phyloP scores from a whole-genome alignment of 2,888 invertebrate genomes.

The Torymus aiolomorphi region DNA sequence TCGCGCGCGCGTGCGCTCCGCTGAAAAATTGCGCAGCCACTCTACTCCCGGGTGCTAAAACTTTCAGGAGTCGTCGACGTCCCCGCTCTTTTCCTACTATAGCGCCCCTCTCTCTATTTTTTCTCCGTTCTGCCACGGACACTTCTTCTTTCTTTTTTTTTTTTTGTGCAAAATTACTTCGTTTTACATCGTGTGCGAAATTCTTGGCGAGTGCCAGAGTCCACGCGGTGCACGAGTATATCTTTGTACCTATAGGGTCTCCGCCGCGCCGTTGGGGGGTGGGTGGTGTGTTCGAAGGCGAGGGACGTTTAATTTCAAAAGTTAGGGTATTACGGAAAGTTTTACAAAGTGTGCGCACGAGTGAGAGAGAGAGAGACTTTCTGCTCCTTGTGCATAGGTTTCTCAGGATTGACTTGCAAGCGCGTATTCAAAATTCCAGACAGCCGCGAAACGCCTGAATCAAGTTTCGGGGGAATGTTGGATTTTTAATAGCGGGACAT shows the following conservation, averaged over 20 bases:
- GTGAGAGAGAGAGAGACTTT: no score
- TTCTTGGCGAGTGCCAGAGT: neutral
- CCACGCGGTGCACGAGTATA: no score
- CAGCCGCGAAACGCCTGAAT: no score
- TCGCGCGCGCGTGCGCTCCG: neutral
- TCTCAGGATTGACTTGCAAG: neutral
- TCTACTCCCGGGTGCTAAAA: conserved; percentile 4
- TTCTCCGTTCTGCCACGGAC: neutral
- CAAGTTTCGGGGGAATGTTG: no score
- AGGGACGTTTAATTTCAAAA: conserved; percentile 38
- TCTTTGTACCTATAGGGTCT: neutral
- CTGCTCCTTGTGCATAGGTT: conserved; percentile 2
- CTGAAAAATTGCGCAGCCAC: conserved; percentile 22
- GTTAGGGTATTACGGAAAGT: conserved; percentile 35
- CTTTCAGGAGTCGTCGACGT: conserved; percentile 5
- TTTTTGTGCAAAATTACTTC: conserved; percentile 34
- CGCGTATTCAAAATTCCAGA: neutral
- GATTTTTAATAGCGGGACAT: no score
- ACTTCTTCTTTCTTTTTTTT: no score
- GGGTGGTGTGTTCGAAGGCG: no score
- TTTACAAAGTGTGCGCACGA: neutral
- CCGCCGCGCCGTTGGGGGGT: no score
- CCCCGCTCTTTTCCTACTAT: neutral
- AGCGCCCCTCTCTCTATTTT: neutral
- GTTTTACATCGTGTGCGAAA: conserved; percentile 17